These are phyloP conservation scores for Drosophila tristis DNA, from an alignment of 1,140 invertebrate genomes.

Conservation along the genomic window DNA sequence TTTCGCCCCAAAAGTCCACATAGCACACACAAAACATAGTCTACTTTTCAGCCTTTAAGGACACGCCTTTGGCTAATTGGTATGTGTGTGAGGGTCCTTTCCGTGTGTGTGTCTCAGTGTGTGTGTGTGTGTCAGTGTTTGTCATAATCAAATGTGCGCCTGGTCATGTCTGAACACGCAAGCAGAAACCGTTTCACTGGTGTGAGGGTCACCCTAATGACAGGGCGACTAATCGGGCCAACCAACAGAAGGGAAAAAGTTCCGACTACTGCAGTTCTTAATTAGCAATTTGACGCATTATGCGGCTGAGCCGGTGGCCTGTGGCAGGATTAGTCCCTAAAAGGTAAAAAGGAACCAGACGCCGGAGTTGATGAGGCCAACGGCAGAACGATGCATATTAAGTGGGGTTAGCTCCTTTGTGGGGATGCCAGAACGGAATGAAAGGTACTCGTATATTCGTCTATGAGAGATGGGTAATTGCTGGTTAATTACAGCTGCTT, in stretches of 20 bases:
- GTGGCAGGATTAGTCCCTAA: conserved; percentile 52
- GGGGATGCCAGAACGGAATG: background rate
- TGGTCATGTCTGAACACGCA: conserved; percentile 70
- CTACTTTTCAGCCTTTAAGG: conserved; percentile 56
- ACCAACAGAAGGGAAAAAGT: conserved; percentile 36
- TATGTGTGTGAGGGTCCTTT: conserved; percentile 1
- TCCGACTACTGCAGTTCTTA: conserved; percentile 68
- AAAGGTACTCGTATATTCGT: background rate
- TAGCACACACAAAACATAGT: conserved; percentile 38
- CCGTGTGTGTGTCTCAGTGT: conserved; percentile 8
- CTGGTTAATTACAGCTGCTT: conserved; percentile 15
- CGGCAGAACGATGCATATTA: conserved; percentile 33
- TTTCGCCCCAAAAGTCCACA: conserved; percentile 27
- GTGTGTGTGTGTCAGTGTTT: conserved; percentile 38
- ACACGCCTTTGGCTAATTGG: conserved; percentile 72
- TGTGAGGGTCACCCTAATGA: conserved; percentile 46
- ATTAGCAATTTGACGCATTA: conserved; percentile 74
- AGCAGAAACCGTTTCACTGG: conserved; percentile 40
- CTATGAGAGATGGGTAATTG: conserved; percentile 23
- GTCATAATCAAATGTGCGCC: conserved; percentile 74
- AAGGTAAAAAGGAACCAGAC: conserved; percentile 35
- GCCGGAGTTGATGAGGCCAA: conserved; percentile 3
- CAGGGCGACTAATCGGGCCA: conserved; percentile 59
- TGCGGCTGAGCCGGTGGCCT: conserved; percentile 44
- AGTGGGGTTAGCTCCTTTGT: conserved; percentile 13